Conservation (phyloP, 1,140 invertebrate species). For the Tribolium madens region DNA sequence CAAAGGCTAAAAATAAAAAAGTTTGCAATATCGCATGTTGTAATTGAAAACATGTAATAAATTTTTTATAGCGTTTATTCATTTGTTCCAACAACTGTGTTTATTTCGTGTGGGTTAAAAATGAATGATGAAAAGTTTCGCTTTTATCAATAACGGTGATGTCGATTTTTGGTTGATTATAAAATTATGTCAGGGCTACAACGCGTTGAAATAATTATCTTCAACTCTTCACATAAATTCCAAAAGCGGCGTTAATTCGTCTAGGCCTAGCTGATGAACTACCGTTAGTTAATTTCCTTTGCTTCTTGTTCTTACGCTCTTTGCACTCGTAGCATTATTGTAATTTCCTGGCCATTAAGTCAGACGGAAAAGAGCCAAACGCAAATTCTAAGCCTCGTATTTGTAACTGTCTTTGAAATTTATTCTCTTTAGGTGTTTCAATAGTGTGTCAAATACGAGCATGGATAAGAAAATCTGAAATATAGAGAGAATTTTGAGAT, state of each 20-base stretch:
- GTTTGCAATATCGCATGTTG: background rate
- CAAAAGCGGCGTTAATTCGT: conserved; percentile 18
- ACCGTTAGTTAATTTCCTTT: conserved; percentile 52
- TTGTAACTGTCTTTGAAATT: conserved; percentile 15
- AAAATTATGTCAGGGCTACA: too few relatives aligned
- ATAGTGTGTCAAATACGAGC: conserved; percentile 3
- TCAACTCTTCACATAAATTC: conserved; percentile 21
- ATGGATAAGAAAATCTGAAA: background rate
- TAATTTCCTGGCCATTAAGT: conserved; percentile 53
- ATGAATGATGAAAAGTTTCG: background rate
- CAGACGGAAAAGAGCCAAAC: conserved; percentile 39
- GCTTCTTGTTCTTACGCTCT: conserved; percentile 50
- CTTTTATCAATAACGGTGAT: background rate
- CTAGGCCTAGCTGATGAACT: conserved; percentile 47
- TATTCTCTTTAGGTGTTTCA: conserved; percentile 1
- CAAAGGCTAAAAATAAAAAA: background rate
- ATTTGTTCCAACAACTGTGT: conserved; percentile 2
- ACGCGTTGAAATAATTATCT: conserved; percentile 7
- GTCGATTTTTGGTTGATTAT: background rate
- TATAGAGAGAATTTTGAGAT: conserved; percentile 1
- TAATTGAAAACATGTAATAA: conserved; percentile 20
- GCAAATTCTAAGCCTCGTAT: conserved; percentile 24
- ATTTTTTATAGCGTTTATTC: background rate
- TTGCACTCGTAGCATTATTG: conserved; percentile 49
- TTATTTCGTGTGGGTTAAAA: background rate